Percentiles rank a stretch among this genome's conserved stretches.
These are phyloP conservation scores for Urocolius indicus DNA, from an alignment of 2,113 vertebrate genomes.

Conservation along the genomic window DNA sequence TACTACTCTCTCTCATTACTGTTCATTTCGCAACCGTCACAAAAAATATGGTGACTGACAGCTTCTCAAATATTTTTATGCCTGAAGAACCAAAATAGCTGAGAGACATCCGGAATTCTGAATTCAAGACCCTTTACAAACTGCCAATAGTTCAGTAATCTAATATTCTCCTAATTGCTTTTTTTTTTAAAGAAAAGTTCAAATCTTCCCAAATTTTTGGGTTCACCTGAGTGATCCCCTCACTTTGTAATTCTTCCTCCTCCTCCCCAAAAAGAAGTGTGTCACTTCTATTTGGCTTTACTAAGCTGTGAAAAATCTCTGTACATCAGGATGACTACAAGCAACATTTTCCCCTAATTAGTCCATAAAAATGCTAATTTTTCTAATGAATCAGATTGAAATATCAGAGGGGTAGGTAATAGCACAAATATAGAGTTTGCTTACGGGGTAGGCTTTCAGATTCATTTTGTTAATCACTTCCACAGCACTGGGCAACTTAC, in stretches of 20 bases:
- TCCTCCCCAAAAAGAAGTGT: not conserved
- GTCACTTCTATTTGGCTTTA: not conserved
- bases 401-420: constrained; percentile 47
- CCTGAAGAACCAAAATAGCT: constrained; percentile 47
- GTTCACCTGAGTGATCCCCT: not conserved
- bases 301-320: not conserved
- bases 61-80: constrained; percentile 63
- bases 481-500: not conserved
- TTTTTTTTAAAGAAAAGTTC: not conserved
- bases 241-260: not conserved
- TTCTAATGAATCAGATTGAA: constrained; percentile 67
- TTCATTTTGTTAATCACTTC: constrained; percentile 25
- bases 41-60: constrained; percentile 54
- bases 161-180: not conserved
- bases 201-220: not conserved
- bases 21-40: constrained; percentile 49
- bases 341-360: constrained; percentile 48
- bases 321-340: not conserved
- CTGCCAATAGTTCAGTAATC: not conserved
- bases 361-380: constrained; percentile 68
- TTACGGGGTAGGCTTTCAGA: not conserved
- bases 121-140: not conserved
- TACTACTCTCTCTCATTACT: constrained; percentile 57
- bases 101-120: not conserved
- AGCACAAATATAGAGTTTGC: constrained; percentile 24